phyloP scores from a whole-genome alignment of 1,140 invertebrate species.

The Trachelipus rathkii region DNA sequence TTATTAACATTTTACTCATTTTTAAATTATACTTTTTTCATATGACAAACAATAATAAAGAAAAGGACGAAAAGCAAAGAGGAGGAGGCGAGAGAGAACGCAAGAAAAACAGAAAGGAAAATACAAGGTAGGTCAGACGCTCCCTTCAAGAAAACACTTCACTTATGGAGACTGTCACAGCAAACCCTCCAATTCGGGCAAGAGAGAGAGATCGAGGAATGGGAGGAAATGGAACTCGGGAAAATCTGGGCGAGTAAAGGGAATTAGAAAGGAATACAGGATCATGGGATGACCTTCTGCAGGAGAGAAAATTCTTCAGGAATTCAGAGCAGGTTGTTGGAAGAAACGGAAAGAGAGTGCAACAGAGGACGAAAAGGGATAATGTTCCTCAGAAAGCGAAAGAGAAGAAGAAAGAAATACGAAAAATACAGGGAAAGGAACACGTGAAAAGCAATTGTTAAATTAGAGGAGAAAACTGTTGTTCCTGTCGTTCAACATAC shows the following conservation, averaged over 20 bases:
- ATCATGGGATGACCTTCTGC: background rate
- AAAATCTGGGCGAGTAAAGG: background rate
- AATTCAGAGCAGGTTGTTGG: background rate
- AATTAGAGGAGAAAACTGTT: conserved; percentile 28
- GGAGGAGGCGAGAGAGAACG: background rate
- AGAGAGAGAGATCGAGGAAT: conserved; percentile 19
- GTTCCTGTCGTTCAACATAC: background rate
- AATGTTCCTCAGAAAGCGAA: background rate
- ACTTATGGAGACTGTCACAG: background rate
- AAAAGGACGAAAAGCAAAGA: background rate
- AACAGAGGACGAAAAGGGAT: background rate
- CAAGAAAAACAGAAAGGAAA: background rate
- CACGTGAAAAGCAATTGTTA: conserved; percentile 17
- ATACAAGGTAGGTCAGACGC: background rate
- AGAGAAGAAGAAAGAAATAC: conserved; percentile 12
- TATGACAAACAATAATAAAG: too few species aligned
- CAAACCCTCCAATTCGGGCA: background rate
- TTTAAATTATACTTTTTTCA: background rate
- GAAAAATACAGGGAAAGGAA: conserved; percentile 22
- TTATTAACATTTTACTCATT: background rate
- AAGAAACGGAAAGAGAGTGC: background rate
- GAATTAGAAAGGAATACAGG: background rate
- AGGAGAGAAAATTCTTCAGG: background rate
- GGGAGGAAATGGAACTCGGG: background rate
- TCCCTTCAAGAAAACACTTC: background rate